These are phyloP conservation scores for Colostygia pectinataria DNA, from an alignment of 2,888 invertebrate genomes.

Conservation along the genomic window DNA sequence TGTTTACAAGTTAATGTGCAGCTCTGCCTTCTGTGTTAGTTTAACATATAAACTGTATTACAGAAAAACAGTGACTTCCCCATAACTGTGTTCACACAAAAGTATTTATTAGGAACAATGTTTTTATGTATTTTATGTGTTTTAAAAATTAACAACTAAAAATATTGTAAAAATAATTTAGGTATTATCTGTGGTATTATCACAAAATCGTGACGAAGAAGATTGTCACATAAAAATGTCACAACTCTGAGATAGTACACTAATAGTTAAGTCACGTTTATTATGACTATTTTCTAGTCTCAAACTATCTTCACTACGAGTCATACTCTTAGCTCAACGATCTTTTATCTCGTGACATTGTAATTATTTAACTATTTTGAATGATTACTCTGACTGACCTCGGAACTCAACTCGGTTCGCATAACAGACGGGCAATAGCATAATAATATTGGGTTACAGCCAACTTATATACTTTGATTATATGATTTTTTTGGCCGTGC, in stretches of 20 bases:
- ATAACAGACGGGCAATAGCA: neutral
- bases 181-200: too few relatives aligned
- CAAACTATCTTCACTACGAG: conserved; percentile 1
- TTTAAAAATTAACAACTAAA: too few relatives aligned
- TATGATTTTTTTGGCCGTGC: neutral
- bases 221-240: neutral
- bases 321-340: conserved; percentile 10
- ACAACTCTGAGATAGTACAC: neutral
- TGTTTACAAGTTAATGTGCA: too few relatives aligned
- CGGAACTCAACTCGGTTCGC: neutral
- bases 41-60: too few relatives aligned
- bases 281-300: conserved; percentile 9
- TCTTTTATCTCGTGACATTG: conserved; percentile 18
- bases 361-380: conserved; percentile 2
- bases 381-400: conserved; percentile 5
- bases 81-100: too few relatives aligned
- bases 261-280: conserved; percentile 14
- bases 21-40: too few relatives aligned
- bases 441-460: neutral
- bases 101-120: too few relatives aligned
- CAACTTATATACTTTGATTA: neutral
- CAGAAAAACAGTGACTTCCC: too few relatives aligned
- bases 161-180: too few relatives aligned
- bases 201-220: neutral
- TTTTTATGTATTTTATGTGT: too few relatives aligned